Conservation (phyloP, 1,140 invertebrate species). For the Aphis craccivora region DNA sequence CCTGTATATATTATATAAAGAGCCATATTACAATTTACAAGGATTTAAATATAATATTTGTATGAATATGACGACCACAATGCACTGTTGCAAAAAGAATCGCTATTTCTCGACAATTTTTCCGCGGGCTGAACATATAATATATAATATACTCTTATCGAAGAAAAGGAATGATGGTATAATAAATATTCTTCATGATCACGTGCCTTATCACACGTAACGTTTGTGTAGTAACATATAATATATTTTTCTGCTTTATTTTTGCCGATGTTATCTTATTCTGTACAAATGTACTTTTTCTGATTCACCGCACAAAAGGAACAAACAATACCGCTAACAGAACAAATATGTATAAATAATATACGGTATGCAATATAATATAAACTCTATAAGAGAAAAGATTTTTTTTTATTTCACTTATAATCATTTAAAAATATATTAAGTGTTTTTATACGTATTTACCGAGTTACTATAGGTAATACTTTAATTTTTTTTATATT, state of each 20-base stretch:
- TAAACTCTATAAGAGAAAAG: neutral
- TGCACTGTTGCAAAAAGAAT: neutral
- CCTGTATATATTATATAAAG: no score
- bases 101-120: neutral
- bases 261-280: slow-evolving; percentile 3
- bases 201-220: slow-evolving; percentile 13
- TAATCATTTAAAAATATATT: neutral
- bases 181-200: slow-evolving; percentile 15
- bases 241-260: neutral
- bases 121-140: neutral
- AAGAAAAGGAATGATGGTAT: neutral
- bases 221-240: neutral
- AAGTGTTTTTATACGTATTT: neutral
- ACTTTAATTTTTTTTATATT: no score
- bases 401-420: neutral
- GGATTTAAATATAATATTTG: neutral
- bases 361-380: neutral
- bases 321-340: neutral
- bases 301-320: neutral
- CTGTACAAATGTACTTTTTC: neutral
- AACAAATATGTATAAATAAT: neutral
- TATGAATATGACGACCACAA: no score
- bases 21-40: neutral
- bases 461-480: neutral
- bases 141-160: neutral